Evolutionary conservation across 2,113 vertebrate genomes (phyloP).

Genomic region (Columbina picui): DNA sequence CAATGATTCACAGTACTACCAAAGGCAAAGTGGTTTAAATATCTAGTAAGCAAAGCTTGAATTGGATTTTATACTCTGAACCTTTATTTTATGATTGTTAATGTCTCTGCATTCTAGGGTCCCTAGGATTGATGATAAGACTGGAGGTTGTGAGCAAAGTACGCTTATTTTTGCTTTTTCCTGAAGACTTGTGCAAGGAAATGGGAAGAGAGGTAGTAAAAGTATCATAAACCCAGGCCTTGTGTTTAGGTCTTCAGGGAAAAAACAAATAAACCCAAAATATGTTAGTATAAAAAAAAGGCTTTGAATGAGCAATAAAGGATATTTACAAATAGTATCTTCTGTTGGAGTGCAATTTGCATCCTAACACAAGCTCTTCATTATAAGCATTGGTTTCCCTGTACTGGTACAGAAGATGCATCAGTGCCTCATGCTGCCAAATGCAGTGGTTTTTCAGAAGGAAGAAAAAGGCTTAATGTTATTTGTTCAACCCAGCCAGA

Average conservation of each 20-base stretch:
- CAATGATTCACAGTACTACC: neutral
- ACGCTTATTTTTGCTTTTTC: neutral
- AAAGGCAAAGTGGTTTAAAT: neutral
- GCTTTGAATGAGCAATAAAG: neutral
- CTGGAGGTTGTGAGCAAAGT: neutral
- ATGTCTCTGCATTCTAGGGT: neutral
- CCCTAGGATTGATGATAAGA: neutral
- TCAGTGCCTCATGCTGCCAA: conserved; percentile 1
- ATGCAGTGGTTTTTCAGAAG: conserved; percentile 51
- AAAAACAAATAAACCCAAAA: neutral
- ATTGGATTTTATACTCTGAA: neutral
- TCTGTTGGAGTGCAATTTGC: neutral
- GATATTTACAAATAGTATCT: neutral
- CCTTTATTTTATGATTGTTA: neutral
- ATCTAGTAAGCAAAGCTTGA: neutral
- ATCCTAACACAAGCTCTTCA: neutral
- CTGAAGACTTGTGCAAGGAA: neutral
- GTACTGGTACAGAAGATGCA: neutral
- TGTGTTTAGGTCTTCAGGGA: neutral
- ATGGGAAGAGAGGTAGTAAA: rapidly evolving
- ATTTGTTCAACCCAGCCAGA: conserved; percentile 63
- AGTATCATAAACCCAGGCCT: neutral
- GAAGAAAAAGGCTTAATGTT: conserved; percentile 51
- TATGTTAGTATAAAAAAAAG: neutral
- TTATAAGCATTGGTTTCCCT: neutral